These are phyloP conservation scores for Lycocorax pyrrhopterus DNA, from an alignment of 2,113 vertebrate species.

Conservation along the genomic window DNA sequence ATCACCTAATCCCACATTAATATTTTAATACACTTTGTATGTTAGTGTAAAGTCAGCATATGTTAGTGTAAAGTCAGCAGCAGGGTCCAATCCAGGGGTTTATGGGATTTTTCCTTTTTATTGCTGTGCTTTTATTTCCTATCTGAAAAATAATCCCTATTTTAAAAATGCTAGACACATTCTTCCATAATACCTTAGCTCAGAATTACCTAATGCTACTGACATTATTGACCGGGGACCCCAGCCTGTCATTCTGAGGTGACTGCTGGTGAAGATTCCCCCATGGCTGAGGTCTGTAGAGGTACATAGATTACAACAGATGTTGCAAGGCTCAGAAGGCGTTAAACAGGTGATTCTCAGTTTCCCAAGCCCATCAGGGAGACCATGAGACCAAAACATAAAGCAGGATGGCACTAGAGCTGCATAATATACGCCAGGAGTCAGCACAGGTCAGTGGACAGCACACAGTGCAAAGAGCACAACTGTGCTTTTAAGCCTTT, in stretches of 20 bases:
- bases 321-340: not conserved
- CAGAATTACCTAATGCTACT: not conserved
- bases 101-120: not conserved
- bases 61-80: not conserved
- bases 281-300: not conserved
- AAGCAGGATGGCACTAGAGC: not conserved
- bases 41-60: constrained; percentile 23
- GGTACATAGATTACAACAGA: not conserved
- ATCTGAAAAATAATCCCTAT: constrained; percentile 1
- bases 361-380: not conserved
- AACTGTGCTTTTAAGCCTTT: not conserved
- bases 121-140: not conserved
- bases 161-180: not conserved
- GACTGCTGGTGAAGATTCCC: not conserved
- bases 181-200: not conserved
- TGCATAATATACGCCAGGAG: not conserved
- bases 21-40: constrained; percentile 56
- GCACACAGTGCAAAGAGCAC: not conserved
- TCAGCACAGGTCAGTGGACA: not conserved
- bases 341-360: accelerated
- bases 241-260: not conserved
- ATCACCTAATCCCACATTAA: constrained; percentile 40
- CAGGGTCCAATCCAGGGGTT: not conserved
- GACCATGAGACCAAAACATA: not conserved
- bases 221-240: not conserved